These are phyloP conservation scores for Vanessa atalanta DNA, from an alignment of 1,140 invertebrate genomes.

Conservation along the genomic window DNA sequence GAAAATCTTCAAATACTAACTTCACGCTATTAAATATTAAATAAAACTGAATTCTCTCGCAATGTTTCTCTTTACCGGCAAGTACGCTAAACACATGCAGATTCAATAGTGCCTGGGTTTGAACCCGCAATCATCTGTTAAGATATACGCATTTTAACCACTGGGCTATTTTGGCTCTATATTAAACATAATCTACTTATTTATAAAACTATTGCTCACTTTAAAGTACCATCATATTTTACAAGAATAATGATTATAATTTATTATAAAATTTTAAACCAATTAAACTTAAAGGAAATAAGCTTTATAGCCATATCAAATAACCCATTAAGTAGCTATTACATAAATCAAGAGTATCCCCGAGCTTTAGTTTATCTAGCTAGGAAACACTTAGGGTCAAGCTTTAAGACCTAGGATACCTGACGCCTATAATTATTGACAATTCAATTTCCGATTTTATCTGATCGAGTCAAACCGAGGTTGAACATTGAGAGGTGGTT, in stretches of 20 bases:
- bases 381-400: slow-evolving; percentile 45
- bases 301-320: slow-evolving; percentile 30
- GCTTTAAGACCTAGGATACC: slow-evolving; percentile 41
- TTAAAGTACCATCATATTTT: not conserved
- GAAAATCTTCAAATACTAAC: too few species aligned
- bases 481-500: slow-evolving; percentile 37
- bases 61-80: too few species aligned
- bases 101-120: too few species aligned
- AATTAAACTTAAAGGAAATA: slow-evolving; percentile 24
- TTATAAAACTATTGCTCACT: slow-evolving; percentile 3
- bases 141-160: too few species aligned
- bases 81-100: too few species aligned
- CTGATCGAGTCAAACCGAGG: slow-evolving; percentile 44
- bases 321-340: slow-evolving; percentile 29
- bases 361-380: slow-evolving; percentile 32
- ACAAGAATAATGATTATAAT: slow-evolving; percentile 13
- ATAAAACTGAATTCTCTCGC: too few species aligned
- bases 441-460: slow-evolving; percentile 66
- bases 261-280: slow-evolving; percentile 6
- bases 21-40: too few species aligned
- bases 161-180: too few species aligned
- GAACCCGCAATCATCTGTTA: too few species aligned
- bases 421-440: slow-evolving; percentile 62
- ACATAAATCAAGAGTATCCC: slow-evolving; percentile 33
- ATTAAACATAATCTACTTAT: too few species aligned